phyloP scores from a whole-genome alignment of 2,888 invertebrate genomes.

The Clusia tigrina region DNA sequence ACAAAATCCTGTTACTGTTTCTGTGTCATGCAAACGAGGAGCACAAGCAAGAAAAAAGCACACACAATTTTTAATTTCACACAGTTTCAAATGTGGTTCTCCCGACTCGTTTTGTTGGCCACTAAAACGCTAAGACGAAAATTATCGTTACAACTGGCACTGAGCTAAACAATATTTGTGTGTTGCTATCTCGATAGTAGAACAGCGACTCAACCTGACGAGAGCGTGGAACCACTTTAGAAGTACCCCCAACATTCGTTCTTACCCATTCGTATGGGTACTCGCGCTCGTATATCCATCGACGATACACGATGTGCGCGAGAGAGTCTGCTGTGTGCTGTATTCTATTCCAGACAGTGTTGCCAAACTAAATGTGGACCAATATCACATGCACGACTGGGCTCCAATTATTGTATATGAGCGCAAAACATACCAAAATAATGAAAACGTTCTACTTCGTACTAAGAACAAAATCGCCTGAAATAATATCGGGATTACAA shows the following conservation, averaged over 20 bases:
- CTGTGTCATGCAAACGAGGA: conserved; percentile 28
- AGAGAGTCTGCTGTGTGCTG: no score
- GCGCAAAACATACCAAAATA: no score
- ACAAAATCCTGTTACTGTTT: conserved; percentile 45
- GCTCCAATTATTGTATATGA: no score
- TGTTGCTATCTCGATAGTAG: conserved; percentile 59
- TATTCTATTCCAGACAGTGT: no score
- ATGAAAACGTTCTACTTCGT: no score
- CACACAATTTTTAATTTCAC: conserved; percentile 43
- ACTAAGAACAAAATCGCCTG: no score
- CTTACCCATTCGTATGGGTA: not conserved
- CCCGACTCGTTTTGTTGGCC: conserved; percentile 9
- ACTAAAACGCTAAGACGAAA: conserved; percentile 4
- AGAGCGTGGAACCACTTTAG: conserved; percentile 40
- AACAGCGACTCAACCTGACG: conserved; percentile 55
- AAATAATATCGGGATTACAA: no score
- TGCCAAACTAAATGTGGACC: no score
- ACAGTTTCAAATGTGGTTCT: conserved; percentile 33
- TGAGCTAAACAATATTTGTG: no score
- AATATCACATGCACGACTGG: no score
- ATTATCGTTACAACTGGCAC: conserved; percentile 10
- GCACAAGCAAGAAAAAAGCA: conserved; percentile 19
- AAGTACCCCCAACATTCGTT: conserved; percentile 42
- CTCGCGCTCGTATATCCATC: no score
- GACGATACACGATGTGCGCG: no score